Percentiles rank a stretch among this genome's conserved stretches.
phyloP scores from a whole-genome alignment of 2,113 vertebrate genomes.

The Scophthalmus maximus region DNA sequence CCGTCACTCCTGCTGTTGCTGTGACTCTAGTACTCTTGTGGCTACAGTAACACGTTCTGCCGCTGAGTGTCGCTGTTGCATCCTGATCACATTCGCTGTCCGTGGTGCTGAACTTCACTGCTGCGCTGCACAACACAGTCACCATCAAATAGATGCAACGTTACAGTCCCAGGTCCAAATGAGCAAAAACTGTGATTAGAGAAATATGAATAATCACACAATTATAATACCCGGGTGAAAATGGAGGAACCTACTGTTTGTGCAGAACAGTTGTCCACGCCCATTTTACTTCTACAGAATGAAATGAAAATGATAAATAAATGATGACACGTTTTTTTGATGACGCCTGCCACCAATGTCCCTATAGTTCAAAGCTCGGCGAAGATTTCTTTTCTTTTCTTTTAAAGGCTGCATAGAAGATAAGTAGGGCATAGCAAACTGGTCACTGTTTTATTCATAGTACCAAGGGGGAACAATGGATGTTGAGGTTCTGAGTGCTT shows the following conservation, averaged over 20 bases:
- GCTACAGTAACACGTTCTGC: neutral
- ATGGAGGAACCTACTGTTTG: neutral
- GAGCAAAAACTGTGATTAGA: neutral
- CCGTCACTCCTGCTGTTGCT: neutral
- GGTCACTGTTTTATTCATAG: neutral
- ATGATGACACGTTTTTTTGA: neutral
- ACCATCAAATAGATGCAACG: neutral
- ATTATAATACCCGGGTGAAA: neutral
- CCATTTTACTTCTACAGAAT: too few relatives aligned
- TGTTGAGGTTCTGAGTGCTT: neutral
- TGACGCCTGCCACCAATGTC: neutral
- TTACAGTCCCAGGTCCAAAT: neutral
- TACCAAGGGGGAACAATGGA: neutral
- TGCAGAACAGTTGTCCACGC: neutral
- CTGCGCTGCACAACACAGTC: neutral
- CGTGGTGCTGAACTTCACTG: slow-evolving; percentile 71
- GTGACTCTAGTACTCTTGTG: neutral
- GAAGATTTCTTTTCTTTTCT: neutral
- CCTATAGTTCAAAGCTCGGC: neutral
- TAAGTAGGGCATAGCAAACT: neutral
- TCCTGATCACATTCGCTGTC: slow-evolving; percentile 51
- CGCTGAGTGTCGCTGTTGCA: slow-evolving; percentile 67
- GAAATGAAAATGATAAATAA: neutral
- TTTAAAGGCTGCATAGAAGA: neutral
- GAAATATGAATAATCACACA: neutral